phyloP scores from a whole-genome alignment of 1,140 invertebrate species.

The Achroia grisella region DNA sequence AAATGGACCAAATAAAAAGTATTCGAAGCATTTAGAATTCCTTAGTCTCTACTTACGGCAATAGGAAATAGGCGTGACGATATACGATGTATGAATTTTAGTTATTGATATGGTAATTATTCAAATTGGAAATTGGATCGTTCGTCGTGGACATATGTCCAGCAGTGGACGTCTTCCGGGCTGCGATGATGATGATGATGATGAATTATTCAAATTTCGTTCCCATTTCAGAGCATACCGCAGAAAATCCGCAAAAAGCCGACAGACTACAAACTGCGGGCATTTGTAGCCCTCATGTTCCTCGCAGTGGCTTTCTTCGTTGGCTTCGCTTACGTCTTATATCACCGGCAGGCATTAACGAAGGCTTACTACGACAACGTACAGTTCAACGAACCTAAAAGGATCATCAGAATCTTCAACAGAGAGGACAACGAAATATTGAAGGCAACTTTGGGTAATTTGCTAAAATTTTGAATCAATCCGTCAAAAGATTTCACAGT shows the following conservation, averaged over 20 bases:
- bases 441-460: slow-evolving; percentile 79
- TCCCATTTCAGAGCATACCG: slow-evolving; percentile 57
- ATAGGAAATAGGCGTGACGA: too few species aligned
- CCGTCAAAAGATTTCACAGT: too few species aligned
- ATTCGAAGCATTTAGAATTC: too few species aligned
- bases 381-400: slow-evolving; percentile 86
- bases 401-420: slow-evolving; percentile 83
- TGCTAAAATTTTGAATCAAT: neutral
- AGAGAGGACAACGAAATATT: slow-evolving; percentile 82
- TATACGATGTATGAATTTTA: too few species aligned
- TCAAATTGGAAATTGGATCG: too few species aligned
- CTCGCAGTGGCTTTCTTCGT: slow-evolving; percentile 86
- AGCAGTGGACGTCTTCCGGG: too few species aligned
- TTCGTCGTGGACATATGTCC: too few species aligned
- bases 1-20: too few species aligned
- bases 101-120: too few species aligned
- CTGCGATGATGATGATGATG: too few species aligned
- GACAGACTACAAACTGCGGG: slow-evolving; percentile 82
- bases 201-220: slow-evolving; percentile 16
- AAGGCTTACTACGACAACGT: slow-evolving; percentile 88
- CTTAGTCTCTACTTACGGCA: too few species aligned
- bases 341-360: slow-evolving; percentile 86
- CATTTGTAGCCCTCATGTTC: slow-evolving; percentile 87
- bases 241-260: slow-evolving; percentile 78
- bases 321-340: slow-evolving; percentile 87